Base-by-base conservation (phyloP, 2,113 vertebrate species). In the Trochalopteron elliotii region DNA sequence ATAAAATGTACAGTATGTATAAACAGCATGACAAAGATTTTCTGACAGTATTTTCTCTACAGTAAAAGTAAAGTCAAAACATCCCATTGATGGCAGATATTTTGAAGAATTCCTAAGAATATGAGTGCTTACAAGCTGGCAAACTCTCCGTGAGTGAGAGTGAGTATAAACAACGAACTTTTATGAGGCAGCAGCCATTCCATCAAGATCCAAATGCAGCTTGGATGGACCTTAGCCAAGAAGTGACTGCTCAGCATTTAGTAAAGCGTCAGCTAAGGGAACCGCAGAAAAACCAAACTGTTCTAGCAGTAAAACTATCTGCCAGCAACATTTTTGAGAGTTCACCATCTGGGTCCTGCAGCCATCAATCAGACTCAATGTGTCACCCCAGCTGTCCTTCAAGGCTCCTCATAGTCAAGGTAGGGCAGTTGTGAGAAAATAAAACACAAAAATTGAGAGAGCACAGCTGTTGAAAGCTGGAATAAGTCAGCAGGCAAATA, bases 321-420 rank as follows among this genome's bases (percentile, higher is more conserved):
- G 91, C 77, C 90, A 96, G 75, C 35, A 95, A 65, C 56, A 55
- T 91, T 96, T 97, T 72, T 90, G 89, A 65, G 94, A 94, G 83
- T 95, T 96, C 80, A 94, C 95, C 88, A 95, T 92, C 95, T 97
- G 95, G 71, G 69, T 92, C 69, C 64, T 83, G 76, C 83, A 94
- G 74, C 42, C 80, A 90, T 95, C 78, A 88, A 21, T 96, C 91
- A 93, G 75, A 77, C 45, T 50, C 83, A 87, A 7, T 89, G 77
- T 97, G 88, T 92, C 91, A 76, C 53, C 87, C 90, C 88, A 92
- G 85, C 85, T 96, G 86, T 83, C 91, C 67, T 94, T 92, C 80
- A 95, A 86, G 83, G 81, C 52, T 96, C 52, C 83, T 95, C 5
- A 0, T 78, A 57, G 63, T 87, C 69, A 82, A 94, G 92, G 83